Evolutionary conservation across 1,140 invertebrate species (phyloP).

Genomic region (Grapholita molesta): DNA sequence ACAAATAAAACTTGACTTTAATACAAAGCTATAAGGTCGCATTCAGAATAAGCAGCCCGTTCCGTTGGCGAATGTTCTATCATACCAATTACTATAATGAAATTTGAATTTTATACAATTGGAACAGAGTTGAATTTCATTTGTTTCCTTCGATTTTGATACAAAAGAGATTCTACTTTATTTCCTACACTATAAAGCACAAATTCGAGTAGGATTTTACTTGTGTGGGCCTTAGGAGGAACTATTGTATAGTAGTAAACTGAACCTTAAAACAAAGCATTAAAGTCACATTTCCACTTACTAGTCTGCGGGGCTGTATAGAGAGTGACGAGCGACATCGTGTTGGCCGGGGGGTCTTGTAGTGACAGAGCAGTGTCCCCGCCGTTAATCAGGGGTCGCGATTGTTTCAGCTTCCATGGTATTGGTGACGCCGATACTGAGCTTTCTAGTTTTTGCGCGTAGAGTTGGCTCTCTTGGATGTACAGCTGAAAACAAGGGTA

Average conservation of each 20-base stretch:
- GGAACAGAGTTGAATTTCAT: no score
- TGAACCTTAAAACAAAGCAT: not conserved
- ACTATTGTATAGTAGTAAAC: not conserved
- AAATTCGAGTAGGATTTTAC: no score
- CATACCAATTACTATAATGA: no score
- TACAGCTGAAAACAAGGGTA: constrained; percentile 81
- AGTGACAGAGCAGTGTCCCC: constrained; percentile 42
- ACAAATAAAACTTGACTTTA: no score
- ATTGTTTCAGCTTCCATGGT: constrained; percentile 87
- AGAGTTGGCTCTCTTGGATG: constrained; percentile 83
- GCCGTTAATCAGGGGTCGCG: constrained; percentile 75
- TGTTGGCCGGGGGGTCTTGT: constrained; percentile 41
- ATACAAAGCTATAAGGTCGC: no score
- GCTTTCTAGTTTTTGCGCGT: constrained; percentile 50
- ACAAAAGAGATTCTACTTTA: no score
- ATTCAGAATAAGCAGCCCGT: no score
- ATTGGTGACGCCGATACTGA: constrained; percentile 62
- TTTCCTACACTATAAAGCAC: no score
- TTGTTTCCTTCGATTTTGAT: no score
- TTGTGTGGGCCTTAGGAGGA: no score
- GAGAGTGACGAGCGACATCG: constrained; percentile 48
- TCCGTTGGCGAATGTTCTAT: no score
- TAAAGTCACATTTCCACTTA: constrained; percentile 22
- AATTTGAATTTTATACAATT: no score
- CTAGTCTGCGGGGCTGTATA: constrained; percentile 46